Base-by-base conservation (phyloP, 2,888 invertebrate species). In the Cordilura impudica region DNA sequence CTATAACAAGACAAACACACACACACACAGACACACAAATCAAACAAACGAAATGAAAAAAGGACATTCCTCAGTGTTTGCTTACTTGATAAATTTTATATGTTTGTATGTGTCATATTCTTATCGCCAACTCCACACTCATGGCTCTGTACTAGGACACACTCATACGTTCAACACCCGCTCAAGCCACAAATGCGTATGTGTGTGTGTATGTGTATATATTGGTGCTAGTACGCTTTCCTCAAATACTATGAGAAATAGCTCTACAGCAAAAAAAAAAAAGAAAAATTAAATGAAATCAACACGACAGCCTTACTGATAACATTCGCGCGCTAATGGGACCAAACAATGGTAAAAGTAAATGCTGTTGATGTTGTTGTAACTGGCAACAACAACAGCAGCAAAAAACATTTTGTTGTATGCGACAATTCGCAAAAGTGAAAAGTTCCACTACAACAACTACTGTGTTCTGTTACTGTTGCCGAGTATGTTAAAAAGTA, bases 11-110 rank as follows among this genome's bases (percentile, higher is more conserved):
- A 12, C 65, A 53, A 2, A 29, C 14, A 26, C 3, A 23, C n/a
- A 45, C 43, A 51, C 18, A 43, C 26, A n/a, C 21, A 51, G 56
- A 49, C 43, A 54, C 47, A 19, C 43, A 73, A 70, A 47, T 53
- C 21, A 45, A 29, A 6, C 35, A n/a, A 56, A 7, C 21, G 18
- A 29, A 26, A 47, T 0, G 18, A n/a, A 23, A 86, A 88, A 88
- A 88, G 89, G 88, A 88, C 89, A 88, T 89, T 89, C 87, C 87
- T 88, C 88, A 85, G 84, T 81, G 74, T 71, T 83, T 81, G 85
- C 84, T 82, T 84, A 85, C 86, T 86, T 72, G 71, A 75, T 72
- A 87, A 86, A 87, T 86, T 86, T 87, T 89, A 61, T 79, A 70
- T 72, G 35, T 51, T 61, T 61, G 67, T 67, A 75, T 26, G 26